Evolutionary conservation across 1,140 invertebrate genomes (phyloP).

Genomic region (Cydia splendana): DNA sequence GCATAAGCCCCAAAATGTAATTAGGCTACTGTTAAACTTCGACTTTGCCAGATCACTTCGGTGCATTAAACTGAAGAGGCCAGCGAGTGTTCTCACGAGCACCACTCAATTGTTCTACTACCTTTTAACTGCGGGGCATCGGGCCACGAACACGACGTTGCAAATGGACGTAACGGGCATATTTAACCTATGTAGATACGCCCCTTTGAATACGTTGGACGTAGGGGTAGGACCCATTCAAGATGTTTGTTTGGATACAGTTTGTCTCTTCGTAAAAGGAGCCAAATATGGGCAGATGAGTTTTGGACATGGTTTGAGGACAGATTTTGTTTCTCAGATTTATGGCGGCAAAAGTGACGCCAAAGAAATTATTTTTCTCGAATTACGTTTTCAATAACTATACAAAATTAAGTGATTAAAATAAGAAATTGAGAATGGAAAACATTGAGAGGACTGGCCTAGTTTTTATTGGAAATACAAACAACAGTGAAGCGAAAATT

Average conservation of each 20-base stretch:
- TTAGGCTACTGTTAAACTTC: neutral
- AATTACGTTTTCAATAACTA: no score
- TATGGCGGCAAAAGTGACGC: neutral
- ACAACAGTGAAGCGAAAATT: conserved; percentile 34
- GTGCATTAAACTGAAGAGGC: conserved; percentile 33
- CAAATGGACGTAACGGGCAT: neutral
- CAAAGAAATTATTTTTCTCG: neutral
- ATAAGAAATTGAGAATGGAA: no score
- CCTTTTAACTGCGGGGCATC: conserved; percentile 30
- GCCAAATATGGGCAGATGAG: neutral
- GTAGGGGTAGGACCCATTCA: conserved; percentile 11
- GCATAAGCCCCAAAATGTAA: neutral
- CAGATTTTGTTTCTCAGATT: neutral
- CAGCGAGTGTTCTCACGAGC: conserved; percentile 30
- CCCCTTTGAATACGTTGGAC: neutral
- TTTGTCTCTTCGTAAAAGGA: conserved; percentile 13
- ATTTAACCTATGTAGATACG: neutral
- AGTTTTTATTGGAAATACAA: neutral
- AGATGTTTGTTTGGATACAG: conserved; percentile 19
- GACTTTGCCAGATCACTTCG: conserved; percentile 27
- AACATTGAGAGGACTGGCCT: no score
- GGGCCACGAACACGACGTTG: neutral
- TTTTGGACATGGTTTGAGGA: neutral
- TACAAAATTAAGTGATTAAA: no score
- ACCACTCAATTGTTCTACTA: conserved; percentile 28